Evolutionary conservation across 2,113 vertebrate species (phyloP), one percentile per base, ranked within the genome.

Genomic region (Silurus meridionalis): DNA sequence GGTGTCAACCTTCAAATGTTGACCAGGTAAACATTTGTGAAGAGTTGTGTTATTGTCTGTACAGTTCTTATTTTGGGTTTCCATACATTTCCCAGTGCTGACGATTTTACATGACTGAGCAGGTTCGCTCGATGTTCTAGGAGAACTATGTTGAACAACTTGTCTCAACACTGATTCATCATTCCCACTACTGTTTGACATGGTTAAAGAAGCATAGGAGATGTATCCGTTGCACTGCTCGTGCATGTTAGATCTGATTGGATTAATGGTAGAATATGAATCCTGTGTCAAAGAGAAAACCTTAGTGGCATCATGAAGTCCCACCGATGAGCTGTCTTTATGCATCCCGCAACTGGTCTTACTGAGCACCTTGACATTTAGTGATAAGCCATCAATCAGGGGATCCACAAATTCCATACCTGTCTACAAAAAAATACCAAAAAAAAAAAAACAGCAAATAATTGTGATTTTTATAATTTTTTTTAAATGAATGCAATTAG

Each of bases 1-100:
- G 48, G n/a, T 71, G 17, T 61, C 14, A 69, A 57, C 69, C 50
- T 66, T 53, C 69, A 84, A 23, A 74, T 21, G 48, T 63, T 84
- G 57, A 63, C 37, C 46, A 81, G 25, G 52, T 55, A 61, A 72
- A 48, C 14, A 11, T 58, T n/a, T 53, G 46, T 25, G 37, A 7
- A 72, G 10, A 15, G 48, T 50, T 82, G 23, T 46, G 57, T 87
- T 75, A 10, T 66, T 84, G 67, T 21, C 50, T 63, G 50, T 72
- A 60, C 58, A 80, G 53, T 37, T 78, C 9, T 81, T 58, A 81
- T 57, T 81, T 46, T 48, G 71, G 58, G 8, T 78, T 8, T 79
- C 66, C 9, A 5, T 25, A 84, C 13, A 75, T 25, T 71, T 81
- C 55, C 9, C 25, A 48, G 50, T 10, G 48, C 57, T 74, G 46